Conservation (phyloP, 2,888 invertebrate species). For the Heterodera filipjevi region DNA sequence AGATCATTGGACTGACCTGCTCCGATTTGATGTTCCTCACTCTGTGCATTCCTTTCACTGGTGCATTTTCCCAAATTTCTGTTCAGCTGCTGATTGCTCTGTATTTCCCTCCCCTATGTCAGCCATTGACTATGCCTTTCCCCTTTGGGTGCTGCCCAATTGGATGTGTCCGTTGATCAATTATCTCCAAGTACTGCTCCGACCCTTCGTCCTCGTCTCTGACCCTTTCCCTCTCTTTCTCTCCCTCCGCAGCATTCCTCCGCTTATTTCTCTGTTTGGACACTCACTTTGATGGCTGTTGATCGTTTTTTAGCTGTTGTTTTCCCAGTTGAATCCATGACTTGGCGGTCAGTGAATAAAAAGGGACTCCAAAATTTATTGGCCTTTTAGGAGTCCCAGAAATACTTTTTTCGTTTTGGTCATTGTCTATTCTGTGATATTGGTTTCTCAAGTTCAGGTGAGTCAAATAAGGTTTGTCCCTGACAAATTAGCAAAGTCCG, state of each 20-base stretch:
- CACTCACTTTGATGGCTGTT: slow-evolving; percentile 87
- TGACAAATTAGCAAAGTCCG: too few species aligned
- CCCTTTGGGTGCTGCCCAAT: slow-evolving; percentile 87
- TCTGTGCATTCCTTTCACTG: slow-evolving; percentile 89
- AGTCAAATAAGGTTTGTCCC: not conserved
- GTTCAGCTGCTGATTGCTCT: not conserved
- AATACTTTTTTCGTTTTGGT: slow-evolving; percentile 54
- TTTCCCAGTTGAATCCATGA: slow-evolving; percentile 29
- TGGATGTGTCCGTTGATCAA: slow-evolving; percentile 87
- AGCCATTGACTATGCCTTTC: slow-evolving; percentile 83
- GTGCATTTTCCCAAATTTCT: not conserved
- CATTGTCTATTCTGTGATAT: slow-evolving; percentile 54
- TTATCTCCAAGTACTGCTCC: slow-evolving; percentile 72
- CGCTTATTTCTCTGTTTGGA: slow-evolving; percentile 90
- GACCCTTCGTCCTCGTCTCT: not conserved
- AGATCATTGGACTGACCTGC: slow-evolving; percentile 52
- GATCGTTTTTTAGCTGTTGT: slow-evolving; percentile 84
- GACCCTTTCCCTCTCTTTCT: too few species aligned
- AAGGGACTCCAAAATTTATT: not conserved
- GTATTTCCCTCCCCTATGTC: not conserved
- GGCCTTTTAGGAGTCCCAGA: slow-evolving; percentile 48
- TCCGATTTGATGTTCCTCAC: slow-evolving; percentile 86
- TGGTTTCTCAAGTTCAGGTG: slow-evolving; percentile 53
- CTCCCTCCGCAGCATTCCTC: slow-evolving; percentile 77
- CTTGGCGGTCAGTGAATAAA: slow-evolving; percentile 15